Percentiles rank a stretch among this genome's conserved stretches.
Conservation (phyloP, 2,113 vertebrate genomes). For the Ictidomys tridecemlineatus region DNA sequence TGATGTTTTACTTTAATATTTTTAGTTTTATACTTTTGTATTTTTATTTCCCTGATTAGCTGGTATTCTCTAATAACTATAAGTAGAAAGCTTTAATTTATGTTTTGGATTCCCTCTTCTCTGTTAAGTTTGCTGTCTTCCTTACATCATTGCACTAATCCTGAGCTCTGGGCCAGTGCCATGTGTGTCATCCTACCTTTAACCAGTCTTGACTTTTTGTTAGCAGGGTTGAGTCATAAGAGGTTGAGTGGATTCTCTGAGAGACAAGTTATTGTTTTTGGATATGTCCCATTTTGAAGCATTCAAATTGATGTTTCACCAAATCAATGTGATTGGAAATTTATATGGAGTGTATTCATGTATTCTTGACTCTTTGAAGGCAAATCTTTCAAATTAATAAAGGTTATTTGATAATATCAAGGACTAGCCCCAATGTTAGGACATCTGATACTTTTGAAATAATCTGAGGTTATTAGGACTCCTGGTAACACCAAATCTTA, state of each 20-base stretch:
- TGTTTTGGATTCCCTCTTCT: neutral
- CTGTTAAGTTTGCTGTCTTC: neutral
- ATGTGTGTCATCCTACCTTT: neutral
- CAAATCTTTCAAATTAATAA: conserved; percentile 44
- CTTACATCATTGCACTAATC: neutral
- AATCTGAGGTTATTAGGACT: neutral
- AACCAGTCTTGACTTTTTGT: neutral
- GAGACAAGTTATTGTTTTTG: neutral
- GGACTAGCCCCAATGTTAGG: neutral
- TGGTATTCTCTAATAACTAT: neutral
- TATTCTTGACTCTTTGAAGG: conserved; percentile 22
- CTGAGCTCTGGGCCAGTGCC: neutral
- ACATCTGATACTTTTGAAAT: conserved; percentile 15
- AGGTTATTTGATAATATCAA: neutral
- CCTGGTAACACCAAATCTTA: neutral
- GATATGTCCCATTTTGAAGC: neutral
- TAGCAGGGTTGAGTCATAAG: neutral
- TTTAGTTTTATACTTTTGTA: conserved; percentile 16
- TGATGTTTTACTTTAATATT: neutral
- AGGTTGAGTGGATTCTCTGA: neutral
- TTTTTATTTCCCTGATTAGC: neutral
- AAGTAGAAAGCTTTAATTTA: neutral
- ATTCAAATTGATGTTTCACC: neutral
- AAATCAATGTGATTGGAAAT: neutral
- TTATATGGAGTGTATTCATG: neutral